A percentile compares a stretch with the other conserved stretches of the same genome.
Evolutionary conservation across 1,140 invertebrate species (phyloP).

Genomic region (Drosophila persimilis): DNA sequence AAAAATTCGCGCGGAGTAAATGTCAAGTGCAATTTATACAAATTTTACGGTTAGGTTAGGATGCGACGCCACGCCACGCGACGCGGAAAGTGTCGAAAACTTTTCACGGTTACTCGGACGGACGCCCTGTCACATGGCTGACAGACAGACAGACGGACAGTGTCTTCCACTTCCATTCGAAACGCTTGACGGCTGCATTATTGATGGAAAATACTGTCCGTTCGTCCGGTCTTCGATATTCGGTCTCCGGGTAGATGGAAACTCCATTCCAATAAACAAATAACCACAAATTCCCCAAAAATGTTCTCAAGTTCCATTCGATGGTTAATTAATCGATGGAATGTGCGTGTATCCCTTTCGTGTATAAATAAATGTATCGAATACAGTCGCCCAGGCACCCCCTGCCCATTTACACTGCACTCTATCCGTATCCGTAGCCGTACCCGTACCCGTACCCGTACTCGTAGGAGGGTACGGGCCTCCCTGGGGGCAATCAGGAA

Average conservation of each 20-base stretch:
- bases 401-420: not conserved
- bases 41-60: constrained; percentile 58
- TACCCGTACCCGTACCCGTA: too few relatives aligned
- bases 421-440: too few relatives aligned
- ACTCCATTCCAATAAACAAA: not conserved
- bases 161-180: too few relatives aligned
- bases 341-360: not conserved
- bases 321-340: constrained; percentile 40
- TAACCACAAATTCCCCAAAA: not conserved
- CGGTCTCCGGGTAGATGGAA: too few relatives aligned
- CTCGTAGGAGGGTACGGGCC: too few relatives aligned
- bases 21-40: constrained; percentile 79
- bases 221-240: too few relatives aligned
- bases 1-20: constrained; percentile 48
- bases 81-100: constrained; percentile 60
- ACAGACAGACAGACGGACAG: too few relatives aligned
- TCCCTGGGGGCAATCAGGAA: constrained; percentile 9
- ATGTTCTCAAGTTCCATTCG: constrained; percentile 6
- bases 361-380: not conserved
- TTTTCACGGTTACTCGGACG: constrained; percentile 55
- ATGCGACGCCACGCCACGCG: not conserved
- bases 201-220: too few relatives aligned
- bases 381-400: too few relatives aligned
- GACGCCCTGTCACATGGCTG: too few relatives aligned
- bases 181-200: too few relatives aligned